phyloP scores from a whole-genome alignment of 1,140 invertebrate species.

The Galleria mellonella region DNA sequence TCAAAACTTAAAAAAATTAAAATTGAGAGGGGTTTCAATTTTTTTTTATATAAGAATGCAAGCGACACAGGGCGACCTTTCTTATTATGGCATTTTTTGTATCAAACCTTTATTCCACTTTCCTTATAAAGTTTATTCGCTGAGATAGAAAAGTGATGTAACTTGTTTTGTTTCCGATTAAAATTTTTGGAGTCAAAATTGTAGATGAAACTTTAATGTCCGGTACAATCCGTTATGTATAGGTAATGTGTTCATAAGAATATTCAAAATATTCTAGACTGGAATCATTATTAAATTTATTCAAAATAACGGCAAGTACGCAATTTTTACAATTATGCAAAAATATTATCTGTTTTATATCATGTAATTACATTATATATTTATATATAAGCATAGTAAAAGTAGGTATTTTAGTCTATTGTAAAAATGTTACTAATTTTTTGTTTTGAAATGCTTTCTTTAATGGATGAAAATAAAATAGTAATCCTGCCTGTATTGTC shows the following conservation, averaged over 20 bases:
- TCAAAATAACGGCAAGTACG: no score
- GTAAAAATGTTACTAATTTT: no score
- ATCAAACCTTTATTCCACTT: constrained; percentile 57
- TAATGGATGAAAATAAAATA: no score
- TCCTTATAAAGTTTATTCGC: constrained; percentile 68
- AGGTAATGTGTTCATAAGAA: no score
- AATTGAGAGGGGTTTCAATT: constrained; percentile 59
- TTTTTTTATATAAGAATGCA: constrained; percentile 53
- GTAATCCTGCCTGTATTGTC: no score
- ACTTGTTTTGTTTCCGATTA: constrained; percentile 12
- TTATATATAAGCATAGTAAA: neutral
- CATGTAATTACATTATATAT: neutral
- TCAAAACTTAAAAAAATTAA: constrained; percentile 55
- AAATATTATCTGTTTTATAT: neutral
- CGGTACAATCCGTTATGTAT: no score
- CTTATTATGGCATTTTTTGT: constrained; percentile 53
- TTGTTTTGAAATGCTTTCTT: no score
- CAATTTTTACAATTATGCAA: no score
- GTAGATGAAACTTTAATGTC: neutral
- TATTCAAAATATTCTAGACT: no score
- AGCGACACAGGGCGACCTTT: constrained; percentile 59
- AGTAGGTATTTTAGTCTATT: neutral
- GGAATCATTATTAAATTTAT: no score
- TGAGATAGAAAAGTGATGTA: constrained; percentile 26
- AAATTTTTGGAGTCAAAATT: no score